These are phyloP conservation scores for Blera fallax DNA, from an alignment of 2,888 invertebrate genomes.

Conservation along the genomic window DNA sequence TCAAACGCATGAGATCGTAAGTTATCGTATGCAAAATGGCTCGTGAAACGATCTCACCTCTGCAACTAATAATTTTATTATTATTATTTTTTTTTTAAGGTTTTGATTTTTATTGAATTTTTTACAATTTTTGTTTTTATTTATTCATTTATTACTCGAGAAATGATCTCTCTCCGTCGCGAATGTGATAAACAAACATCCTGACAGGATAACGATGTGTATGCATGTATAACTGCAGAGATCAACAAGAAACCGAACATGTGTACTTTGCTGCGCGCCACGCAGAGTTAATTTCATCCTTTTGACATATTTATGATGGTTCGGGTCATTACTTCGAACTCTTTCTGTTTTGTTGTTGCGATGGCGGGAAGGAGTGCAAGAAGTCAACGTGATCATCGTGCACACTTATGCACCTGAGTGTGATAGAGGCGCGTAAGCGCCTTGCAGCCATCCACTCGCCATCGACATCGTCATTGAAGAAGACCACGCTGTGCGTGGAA, in stretches of 20 bases:
- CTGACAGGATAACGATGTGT: constrained; percentile 71
- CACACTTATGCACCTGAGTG: constrained; percentile 26
- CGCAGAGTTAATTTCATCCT: constrained; percentile 78
- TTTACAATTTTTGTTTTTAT: constrained; percentile 20
- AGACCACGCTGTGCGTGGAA: constrained; percentile 68
- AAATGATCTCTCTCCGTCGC: constrained; percentile 26
- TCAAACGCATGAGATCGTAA: constrained; percentile 47
- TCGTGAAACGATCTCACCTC: constrained; percentile 46
- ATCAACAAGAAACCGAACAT: constrained; percentile 63
- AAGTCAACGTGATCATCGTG: constrained; percentile 40
- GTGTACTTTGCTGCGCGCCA: constrained; percentile 77
- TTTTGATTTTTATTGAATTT: constrained; percentile 13
- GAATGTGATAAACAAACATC: constrained; percentile 70
- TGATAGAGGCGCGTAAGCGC: constrained; percentile 36
- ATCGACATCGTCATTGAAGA: background rate
- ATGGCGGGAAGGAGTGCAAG: constrained; percentile 24
- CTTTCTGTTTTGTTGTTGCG: constrained; percentile 37
- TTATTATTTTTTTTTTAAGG: background rate
- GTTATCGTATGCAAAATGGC: constrained; percentile 26
- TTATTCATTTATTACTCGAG: constrained; percentile 24
- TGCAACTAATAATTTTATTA: background rate
- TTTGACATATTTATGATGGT: constrained; percentile 82
- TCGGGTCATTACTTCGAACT: constrained; percentile 79
- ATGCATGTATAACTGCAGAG: constrained; percentile 49
- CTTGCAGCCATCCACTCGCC: constrained; percentile 1